A percentile compares a stretch with the other conserved stretches of the same genome.
Conservation (phyloP, 2,888 invertebrate genomes). For the Microctonus aethiopoides region DNA sequence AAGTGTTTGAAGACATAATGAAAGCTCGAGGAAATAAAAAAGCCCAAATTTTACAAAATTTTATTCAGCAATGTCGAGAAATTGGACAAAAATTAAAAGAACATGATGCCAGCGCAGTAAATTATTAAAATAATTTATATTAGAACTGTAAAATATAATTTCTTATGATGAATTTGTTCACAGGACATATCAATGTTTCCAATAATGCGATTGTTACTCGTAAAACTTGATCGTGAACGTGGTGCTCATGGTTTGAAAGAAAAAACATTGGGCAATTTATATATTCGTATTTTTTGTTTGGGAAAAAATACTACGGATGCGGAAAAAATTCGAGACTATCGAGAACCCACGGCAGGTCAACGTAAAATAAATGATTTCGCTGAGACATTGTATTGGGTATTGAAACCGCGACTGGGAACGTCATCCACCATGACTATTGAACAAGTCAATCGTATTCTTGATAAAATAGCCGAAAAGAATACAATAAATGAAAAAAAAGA, state of each 20-base stretch:
- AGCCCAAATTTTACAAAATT: constrained; percentile 67
- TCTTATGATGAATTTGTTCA: too few species aligned
- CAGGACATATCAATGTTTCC: constrained; percentile 76
- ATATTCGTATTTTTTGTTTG: constrained; percentile 82
- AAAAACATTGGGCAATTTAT: constrained; percentile 76
- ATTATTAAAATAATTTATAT: constrained; percentile 30
- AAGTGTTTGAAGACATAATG: constrained; percentile 73
- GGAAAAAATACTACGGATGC: constrained; percentile 74
- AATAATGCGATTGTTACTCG: constrained; percentile 82
- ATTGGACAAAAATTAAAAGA: constrained; percentile 60
- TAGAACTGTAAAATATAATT: too few species aligned
- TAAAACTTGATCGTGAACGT: constrained; percentile 82
- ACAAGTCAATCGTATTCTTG: constrained; percentile 80
- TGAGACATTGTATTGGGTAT: constrained; percentile 78
- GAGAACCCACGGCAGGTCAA: constrained; percentile 69
- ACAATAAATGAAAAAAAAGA: constrained; percentile 73
- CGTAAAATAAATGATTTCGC: constrained; percentile 80
- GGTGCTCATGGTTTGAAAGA: constrained; percentile 87
- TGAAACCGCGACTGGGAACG: constrained; percentile 70
- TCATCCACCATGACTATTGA: constrained; percentile 72
- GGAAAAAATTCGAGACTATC: constrained; percentile 70
- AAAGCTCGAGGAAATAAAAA: constrained; percentile 68
- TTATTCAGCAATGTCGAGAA: constrained; percentile 69
- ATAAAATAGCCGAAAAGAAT: constrained; percentile 78
- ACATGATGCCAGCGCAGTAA: constrained; percentile 56